A percentile compares a stretch with the other conserved stretches of the same genome.
phyloP scores from a whole-genome alignment of 2,888 invertebrate genomes.

The Drosophila macrospina region DNA sequence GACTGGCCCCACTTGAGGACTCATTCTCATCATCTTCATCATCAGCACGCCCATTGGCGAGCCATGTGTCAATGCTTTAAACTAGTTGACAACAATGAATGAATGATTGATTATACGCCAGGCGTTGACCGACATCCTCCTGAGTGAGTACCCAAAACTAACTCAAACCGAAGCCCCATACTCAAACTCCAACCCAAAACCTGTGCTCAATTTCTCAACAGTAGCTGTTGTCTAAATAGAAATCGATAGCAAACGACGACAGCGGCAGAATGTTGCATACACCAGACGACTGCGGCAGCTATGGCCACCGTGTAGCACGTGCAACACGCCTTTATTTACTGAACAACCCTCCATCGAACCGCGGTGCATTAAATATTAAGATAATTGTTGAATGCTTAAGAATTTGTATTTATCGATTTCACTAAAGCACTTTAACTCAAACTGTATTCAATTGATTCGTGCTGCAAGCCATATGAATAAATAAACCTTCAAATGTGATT shows the following conservation, averaged over 20 bases:
- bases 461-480: background rate
- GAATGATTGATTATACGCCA: constrained; percentile 70
- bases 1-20: constrained; percentile 32
- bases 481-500: background rate
- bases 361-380: constrained; percentile 18
- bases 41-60: constrained; percentile 14
- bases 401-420: constrained; percentile 39
- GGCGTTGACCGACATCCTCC: constrained; percentile 21
- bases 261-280: constrained; percentile 6
- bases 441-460: background rate
- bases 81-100: constrained; percentile 63
- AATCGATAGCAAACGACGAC: constrained; percentile 28
- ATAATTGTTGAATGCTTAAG: constrained; percentile 28
- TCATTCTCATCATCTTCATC: constrained; percentile 19
- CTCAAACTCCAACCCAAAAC: background rate
- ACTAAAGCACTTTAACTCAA: background rate
- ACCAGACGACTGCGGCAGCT: background rate
- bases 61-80: constrained; percentile 63
- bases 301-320: constrained; percentile 14
- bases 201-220: no score
- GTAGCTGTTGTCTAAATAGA: constrained; percentile 16
- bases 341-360: background rate
- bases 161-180: background rate
- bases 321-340: constrained; percentile 34
- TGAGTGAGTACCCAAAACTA: constrained; percentile 11